Evolutionary conservation across 2,797 vertebrate species (phyloP).

Genomic region (Myotis daubentonii): DNA sequence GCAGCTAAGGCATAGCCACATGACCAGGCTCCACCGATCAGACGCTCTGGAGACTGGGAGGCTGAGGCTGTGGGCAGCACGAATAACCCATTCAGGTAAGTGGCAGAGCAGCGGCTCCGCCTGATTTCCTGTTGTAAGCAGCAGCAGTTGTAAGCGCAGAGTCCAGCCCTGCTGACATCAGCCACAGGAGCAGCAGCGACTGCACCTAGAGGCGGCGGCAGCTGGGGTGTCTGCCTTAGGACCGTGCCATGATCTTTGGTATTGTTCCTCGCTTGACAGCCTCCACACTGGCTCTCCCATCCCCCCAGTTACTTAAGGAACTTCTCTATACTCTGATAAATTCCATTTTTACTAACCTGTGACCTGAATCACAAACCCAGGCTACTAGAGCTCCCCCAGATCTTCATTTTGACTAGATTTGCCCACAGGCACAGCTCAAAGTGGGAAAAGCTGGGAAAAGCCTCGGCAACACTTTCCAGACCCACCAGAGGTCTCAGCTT

Average conservation of each 20-base stretch:
- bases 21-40: background rate
- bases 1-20: background rate
- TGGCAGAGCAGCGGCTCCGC: background rate
- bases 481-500: background rate
- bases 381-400: background rate
- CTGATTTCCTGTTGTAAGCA: background rate
- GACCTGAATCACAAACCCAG: slow-evolving; percentile 19
- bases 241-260: background rate
- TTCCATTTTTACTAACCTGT: background rate
- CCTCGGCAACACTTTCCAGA: background rate
- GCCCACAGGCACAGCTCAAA: background rate
- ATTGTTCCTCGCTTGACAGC: background rate
- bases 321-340: background rate
- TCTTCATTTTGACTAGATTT: background rate
- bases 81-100: background rate
- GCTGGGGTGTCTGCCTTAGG: background rate
- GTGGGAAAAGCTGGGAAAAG: background rate
- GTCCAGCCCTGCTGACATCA: no score
- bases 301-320: background rate
- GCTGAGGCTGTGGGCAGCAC: background rate
- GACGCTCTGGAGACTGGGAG: background rate
- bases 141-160: background rate
- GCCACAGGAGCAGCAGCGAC: background rate
- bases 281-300: background rate
- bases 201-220: background rate